Percentiles rank a stretch among this genome's conserved stretches.
These are phyloP conservation scores for Xenus cinereus DNA, from an alignment of 2,113 vertebrate genomes.

Conservation along the genomic window DNA sequence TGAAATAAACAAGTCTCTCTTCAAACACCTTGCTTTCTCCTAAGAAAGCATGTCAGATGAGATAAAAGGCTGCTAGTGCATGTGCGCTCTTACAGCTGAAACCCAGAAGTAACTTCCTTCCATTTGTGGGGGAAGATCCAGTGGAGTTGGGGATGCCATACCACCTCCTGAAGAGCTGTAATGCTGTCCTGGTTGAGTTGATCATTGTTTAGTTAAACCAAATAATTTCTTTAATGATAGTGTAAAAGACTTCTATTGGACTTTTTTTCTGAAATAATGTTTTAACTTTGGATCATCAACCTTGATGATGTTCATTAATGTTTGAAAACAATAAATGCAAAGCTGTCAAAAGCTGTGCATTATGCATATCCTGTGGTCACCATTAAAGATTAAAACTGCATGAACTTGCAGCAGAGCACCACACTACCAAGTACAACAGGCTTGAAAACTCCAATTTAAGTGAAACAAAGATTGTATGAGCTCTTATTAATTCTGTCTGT, in stretches of 20 bases:
- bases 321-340: background rate
- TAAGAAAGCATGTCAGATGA: background rate
- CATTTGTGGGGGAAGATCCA: background rate
- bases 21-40: background rate
- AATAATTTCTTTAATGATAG: background rate
- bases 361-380: background rate
- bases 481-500: background rate
- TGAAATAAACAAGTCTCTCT: background rate
- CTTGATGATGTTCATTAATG: background rate
- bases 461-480: background rate
- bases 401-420: background rate
- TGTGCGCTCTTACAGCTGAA: background rate
- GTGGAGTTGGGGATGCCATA: rapidly evolving
- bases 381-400: background rate
- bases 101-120: background rate
- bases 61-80: background rate
- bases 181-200: background rate
- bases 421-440: background rate
- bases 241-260: background rate
- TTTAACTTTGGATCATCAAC: background rate
- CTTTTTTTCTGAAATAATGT: background rate
- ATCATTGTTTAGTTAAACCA: background rate
- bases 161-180: background rate
- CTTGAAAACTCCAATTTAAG: background rate
- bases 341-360: background rate